phyloP scores from a whole-genome alignment of 2,797 vertebrate genomes.

The Cheirogaleus major region DNA sequence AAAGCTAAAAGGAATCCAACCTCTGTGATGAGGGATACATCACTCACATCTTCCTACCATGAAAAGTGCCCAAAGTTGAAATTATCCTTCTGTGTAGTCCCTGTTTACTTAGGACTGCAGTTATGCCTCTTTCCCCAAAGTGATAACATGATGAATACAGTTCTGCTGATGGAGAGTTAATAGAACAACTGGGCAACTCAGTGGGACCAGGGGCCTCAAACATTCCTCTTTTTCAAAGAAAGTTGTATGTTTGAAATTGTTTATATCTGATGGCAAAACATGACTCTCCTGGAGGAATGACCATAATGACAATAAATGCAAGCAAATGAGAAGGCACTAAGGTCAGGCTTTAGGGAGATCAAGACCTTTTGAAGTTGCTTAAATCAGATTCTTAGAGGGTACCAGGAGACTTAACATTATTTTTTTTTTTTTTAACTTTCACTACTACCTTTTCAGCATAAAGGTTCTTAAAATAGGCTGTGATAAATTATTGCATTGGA shows the following conservation, averaged over 20 bases:
- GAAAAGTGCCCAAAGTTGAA: not conserved
- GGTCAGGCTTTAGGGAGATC: not conserved
- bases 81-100: not conserved
- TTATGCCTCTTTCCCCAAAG: not conserved
- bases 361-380: not conserved
- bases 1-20: not conserved
- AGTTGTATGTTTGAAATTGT: not conserved
- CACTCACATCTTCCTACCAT: not conserved
- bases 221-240: not conserved
- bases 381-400: not conserved
- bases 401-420: not conserved
- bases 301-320: not conserved
- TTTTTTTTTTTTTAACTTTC: not conserved
- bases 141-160: not conserved
- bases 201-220: not conserved
- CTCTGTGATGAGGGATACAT: not conserved
- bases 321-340: not conserved
- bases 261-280: not conserved
- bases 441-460: not conserved
- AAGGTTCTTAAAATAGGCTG: slow-evolving; percentile 20
- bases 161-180: not conserved
- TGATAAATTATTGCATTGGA: slow-evolving; percentile 25
- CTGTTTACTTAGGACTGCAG: not conserved
- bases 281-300: not conserved
- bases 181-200: not conserved